Evolutionary conservation across 2,797 vertebrate genomes (phyloP).

Genomic region (Poecilia gillii): DNA sequence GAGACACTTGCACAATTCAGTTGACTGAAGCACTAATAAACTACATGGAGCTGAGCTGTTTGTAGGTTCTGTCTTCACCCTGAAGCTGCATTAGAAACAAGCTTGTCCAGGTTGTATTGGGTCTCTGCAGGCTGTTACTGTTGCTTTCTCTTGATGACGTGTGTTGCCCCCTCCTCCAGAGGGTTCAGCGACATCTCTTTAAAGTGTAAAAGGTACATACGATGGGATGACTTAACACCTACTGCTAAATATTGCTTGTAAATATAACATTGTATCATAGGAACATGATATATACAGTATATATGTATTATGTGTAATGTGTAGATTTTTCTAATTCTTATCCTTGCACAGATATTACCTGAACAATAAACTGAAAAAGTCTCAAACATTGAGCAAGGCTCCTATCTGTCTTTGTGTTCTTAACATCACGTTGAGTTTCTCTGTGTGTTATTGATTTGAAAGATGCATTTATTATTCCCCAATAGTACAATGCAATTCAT

Average conservation of each 20-base stretch:
- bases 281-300: slow-evolving; percentile 70
- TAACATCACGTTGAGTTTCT: neutral
- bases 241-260: slow-evolving; percentile 72
- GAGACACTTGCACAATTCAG: slow-evolving; percentile 52
- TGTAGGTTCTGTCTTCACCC: slow-evolving; percentile 62
- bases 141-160: slow-evolving; percentile 70
- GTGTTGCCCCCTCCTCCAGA: slow-evolving; percentile 39
- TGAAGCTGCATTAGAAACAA: slow-evolving; percentile 58
- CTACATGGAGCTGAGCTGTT: slow-evolving; percentile 64
- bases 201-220: slow-evolving; percentile 70
- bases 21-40: slow-evolving; percentile 66
- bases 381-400: slow-evolving; percentile 22
- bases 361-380: slow-evolving; percentile 73
- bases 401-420: slow-evolving; percentile 12
- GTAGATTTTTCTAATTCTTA: slow-evolving; percentile 80
- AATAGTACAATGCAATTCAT: neutral
- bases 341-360: slow-evolving; percentile 78
- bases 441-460: neutral
- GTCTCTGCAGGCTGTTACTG: slow-evolving; percentile 43
- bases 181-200: slow-evolving; percentile 70
- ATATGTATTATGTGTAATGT: slow-evolving; percentile 61
- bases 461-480: neutral
- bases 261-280: slow-evolving; percentile 80
- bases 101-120: slow-evolving; percentile 53
- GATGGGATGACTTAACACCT: slow-evolving; percentile 67